Evolutionary conservation across 2,797 vertebrate species (phyloP).

Genomic region (Mareca strepera): DNA sequence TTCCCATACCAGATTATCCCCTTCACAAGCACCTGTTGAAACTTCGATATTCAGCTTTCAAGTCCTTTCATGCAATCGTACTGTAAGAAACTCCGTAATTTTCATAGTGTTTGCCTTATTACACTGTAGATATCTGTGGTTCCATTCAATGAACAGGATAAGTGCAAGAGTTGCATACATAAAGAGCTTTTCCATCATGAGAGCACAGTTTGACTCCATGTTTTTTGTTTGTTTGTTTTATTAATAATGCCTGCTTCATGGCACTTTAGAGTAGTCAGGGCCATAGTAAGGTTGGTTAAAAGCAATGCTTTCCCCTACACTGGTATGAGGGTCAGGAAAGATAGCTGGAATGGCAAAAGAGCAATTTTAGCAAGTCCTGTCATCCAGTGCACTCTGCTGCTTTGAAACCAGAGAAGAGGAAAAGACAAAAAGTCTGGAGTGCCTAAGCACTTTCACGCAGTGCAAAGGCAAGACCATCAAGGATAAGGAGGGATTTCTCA

Average conservation of each 20-base stretch:
- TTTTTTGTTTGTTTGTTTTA: not conserved
- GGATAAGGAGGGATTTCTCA: not conserved
- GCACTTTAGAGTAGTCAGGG: not conserved
- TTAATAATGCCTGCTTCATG: not conserved
- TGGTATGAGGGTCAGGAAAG: accelerated
- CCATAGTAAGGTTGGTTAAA: not conserved
- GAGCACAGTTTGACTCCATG: not conserved
- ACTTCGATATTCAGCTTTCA: not conserved
- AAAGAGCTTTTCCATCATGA: not conserved
- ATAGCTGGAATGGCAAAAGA: not conserved
- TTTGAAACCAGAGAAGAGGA: not conserved
- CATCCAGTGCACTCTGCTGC: not conserved
- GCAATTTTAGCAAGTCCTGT: not conserved
- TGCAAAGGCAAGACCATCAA: not conserved
- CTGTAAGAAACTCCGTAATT: not conserved
- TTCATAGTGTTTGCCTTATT: not conserved
- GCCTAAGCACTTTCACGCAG: not conserved
- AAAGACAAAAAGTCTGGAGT: not conserved
- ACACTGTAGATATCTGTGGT: not conserved
- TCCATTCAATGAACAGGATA: not conserved
- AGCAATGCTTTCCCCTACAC: not conserved
- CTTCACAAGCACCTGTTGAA: not conserved
- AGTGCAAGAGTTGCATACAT: not conserved
- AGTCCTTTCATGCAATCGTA: not conserved
- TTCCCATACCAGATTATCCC: not conserved